Evolutionary conservation across 2,888 invertebrate genomes (phyloP), one percentile per base, ranked within the genome.

Genomic region (Eurytoma californica): DNA sequence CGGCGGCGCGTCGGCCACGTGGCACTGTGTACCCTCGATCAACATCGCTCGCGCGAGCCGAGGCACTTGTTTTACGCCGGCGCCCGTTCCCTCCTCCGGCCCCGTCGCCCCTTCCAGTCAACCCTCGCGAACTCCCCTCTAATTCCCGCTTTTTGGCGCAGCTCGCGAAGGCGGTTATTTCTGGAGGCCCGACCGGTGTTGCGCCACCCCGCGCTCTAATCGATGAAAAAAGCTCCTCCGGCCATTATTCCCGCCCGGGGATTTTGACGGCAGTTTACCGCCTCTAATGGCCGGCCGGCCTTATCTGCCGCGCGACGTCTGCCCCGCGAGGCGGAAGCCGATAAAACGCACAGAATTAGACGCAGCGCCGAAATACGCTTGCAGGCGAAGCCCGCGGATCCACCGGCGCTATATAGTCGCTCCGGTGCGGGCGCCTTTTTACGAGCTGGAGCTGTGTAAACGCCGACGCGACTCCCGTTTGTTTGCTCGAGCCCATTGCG

Each of bases 401-500:
- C 58, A 57, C 66, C 57, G 67, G 30, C 47, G 47, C n/a, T 24
- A 24, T 24, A 24, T 24, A 24, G 1, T 24, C 24, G 24, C 12
- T 18, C 72, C 14, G 28, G 83, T 83, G 82, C 83, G 61, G 83
- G 83, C 84, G 81, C 82, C 83, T 83, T 84, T 14, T 53, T 53
- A 53, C n/a, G n/a, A n/a, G 53, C 53, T 14, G 53, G 53, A 53
- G 14, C 53, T n/a, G n/a, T 53, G 53, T 53, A 53, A 85, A 83
- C 83, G 84, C 81, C 51, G 14, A 49, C 28, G 57, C 47, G 66
- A 83, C 83, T 84, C 82, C 82, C 85, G 83, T 84, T 79, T 88
- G 85, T 88, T 88, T 88, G 85, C 84, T 87, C 87, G 86, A 85
- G 85, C 82, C 84, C 86, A 86, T 87, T 87, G 87, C 86, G 88